Base-by-base conservation (phyloP, 2,113 vertebrate species). In the Phrynosoma platyrhinos region DNA sequence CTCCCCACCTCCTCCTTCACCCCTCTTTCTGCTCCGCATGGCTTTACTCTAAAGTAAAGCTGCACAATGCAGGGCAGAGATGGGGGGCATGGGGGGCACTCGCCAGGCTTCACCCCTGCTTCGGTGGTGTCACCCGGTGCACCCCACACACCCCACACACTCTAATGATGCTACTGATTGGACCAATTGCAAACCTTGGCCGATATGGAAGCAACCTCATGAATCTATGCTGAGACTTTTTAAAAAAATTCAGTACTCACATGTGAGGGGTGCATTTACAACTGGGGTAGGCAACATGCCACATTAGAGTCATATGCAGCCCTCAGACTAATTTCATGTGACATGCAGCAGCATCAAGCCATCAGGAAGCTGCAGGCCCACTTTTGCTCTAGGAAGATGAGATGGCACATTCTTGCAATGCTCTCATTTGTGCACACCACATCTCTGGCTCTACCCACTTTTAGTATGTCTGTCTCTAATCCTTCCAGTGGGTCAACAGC, bases 1-100 rank as follows among this genome's bases (percentile, higher is more conserved):
- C 96, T 97, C 76, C 89, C 55, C 55, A 14, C 97, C 85, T 98
- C 97, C 97, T 96, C 96, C 96, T 97, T 97, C 85, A 98, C 97
- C 36, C 36, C 36, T 36, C 36, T 36, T 36, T 36, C 36, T 97
- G 96, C 96, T 95, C 97, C 97, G 90, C 94, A 89, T 85, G 92
- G 93, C 95, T 95, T 36, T 36, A 36, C 36, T 36, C 36, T 36
- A 36, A 36, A 36, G 36, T 36, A 36, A 36, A 36, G 36, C 36
- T 36, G 36, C 36, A 36, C 36, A 36, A 36, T 36, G 36, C 36
- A 36, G 36, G 36, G 36, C 36, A 36, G 36, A 2, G 36, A 36
- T 2, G 36, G 36, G 36, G 36, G 36, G 36, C 36, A 36, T 36
- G 36, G 36, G 36, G 36, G 36, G 36, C n/a, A n/a, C n/a, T n/a